Base-by-base conservation (phyloP, 2,797 vertebrate species). In the Pseudochromis fuscus region DNA sequence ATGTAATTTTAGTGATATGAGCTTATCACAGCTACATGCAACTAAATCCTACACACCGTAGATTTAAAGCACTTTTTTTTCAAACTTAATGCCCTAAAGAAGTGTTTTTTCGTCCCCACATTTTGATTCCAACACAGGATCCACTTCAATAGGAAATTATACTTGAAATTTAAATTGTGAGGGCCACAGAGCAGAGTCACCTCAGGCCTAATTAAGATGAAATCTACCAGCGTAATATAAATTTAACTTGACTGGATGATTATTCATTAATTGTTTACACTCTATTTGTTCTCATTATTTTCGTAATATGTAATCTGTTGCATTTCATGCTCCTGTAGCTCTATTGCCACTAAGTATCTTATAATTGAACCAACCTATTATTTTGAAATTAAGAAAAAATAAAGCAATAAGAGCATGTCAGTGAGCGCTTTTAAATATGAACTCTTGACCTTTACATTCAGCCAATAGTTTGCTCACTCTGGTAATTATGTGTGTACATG, bases 401-500 rank as follows among this genome's bases (percentile, higher is more conserved):
- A 24, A 18, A 57, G 7, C 2, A 13, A 11, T 19, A 19, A 33
- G 3, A 25, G 35, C 18, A 27, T 27, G 44, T 37, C 59, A 49
- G 33, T 31, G 3, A 42, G 40, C 37, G 33, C 38, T 53, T 33
- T 35, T 61, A 18, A 42, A 3, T 19, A 1, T 55, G 59, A 82
- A 66, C 40, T 74, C 19, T 28, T 62, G 46, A 82, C 75, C 86
- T 84, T 72, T 59, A 13, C 37, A 2, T 31, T 12, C 35, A 66
- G 40, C 73, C 66, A 71, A 7, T 18, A 13, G 31, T 2, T 16
- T 0, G 52, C 49, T 12, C 44, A 40, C 59, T 44, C n/a, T 53
- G 28, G 58, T 71, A 81, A 77, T 72, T 68, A 82, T 45, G 33
- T 38, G 77, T 67, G 77, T 75, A 64, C 68, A 67, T 23, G 63